Conservation (phyloP, 2,797 vertebrate genomes). For the Sternarchorhynchus goeldii region DNA sequence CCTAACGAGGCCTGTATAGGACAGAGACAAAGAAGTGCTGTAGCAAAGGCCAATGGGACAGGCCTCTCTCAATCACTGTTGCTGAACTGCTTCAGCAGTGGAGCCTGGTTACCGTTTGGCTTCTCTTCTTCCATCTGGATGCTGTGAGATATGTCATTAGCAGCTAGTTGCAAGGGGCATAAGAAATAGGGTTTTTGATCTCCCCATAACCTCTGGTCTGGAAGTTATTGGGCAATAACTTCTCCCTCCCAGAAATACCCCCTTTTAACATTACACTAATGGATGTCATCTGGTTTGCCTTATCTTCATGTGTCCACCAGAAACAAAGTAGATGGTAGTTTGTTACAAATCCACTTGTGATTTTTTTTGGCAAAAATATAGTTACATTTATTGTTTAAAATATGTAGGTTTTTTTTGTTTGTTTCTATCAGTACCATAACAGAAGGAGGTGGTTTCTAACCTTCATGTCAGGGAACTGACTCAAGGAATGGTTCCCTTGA, state of each 20-base stretch:
- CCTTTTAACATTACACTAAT: constrained; percentile 63
- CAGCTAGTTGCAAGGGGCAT: constrained; percentile 57
- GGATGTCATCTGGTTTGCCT: constrained; percentile 62
- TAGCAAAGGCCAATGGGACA: not conserved
- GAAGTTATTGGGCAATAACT: constrained; percentile 66
- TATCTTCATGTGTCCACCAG: constrained; percentile 61
- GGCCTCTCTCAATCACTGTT: constrained; percentile 39
- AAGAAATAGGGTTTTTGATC: constrained; percentile 62
- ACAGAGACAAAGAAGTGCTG: not conserved
- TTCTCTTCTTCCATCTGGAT: constrained; percentile 58
- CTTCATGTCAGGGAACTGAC: too few relatives aligned
- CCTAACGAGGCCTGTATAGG: not conserved
- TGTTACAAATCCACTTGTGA: constrained; percentile 1
- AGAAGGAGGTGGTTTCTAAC: too few relatives aligned
- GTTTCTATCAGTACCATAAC: too few relatives aligned
- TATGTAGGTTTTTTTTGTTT: not conserved
- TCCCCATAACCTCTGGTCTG: constrained; percentile 62
- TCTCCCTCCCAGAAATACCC: constrained; percentile 51
- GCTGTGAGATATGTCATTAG: constrained; percentile 58
- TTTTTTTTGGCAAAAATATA: not conserved
- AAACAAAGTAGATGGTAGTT: constrained; percentile 37
- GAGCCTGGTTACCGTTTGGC: constrained; percentile 21
- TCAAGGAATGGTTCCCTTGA: too few relatives aligned
- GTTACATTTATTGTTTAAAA: not conserved
- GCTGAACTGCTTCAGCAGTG: constrained; percentile 13